phyloP scores from a whole-genome alignment of 2,888 invertebrate genomes.

The Agrotis ipsilon region DNA sequence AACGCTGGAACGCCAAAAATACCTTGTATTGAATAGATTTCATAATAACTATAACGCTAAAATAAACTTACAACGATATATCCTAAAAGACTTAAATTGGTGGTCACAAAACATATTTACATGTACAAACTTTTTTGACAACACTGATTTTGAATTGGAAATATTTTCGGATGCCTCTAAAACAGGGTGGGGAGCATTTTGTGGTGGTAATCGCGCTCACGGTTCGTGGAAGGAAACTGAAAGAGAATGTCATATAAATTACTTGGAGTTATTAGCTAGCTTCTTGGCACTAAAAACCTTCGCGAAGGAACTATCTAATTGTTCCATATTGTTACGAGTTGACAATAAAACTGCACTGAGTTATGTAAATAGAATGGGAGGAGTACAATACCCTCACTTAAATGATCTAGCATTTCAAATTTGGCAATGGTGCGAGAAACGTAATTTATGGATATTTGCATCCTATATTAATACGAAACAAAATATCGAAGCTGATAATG shows the following conservation, averaged over 20 bases:
- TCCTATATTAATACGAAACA: constrained; percentile 2
- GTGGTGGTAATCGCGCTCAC: background rate
- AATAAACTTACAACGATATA: background rate
- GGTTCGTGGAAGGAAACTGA: background rate
- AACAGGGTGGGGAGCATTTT: background rate
- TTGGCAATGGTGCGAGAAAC: background rate
- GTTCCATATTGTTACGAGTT: background rate
- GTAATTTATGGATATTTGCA: background rate
- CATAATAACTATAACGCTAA: background rate
- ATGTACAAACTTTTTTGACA: background rate
- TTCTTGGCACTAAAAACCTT: background rate
- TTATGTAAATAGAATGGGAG: background rate
- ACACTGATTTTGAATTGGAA: background rate
- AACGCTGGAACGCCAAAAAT: background rate
- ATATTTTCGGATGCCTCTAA: constrained; percentile 1
- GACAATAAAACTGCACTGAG: background rate
- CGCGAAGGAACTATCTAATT: background rate
- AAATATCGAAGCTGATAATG: background rate
- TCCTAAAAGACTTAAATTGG: background rate
- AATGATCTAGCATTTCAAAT: background rate
- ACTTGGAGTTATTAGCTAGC: background rate
- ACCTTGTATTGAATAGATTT: background rate
- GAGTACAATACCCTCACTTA: background rate
- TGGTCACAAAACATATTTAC: constrained; percentile 5
- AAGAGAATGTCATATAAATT: background rate